Evolutionary conservation across 2,113 vertebrate genomes (phyloP).

Genomic region (Laticauda colubrina): DNA sequence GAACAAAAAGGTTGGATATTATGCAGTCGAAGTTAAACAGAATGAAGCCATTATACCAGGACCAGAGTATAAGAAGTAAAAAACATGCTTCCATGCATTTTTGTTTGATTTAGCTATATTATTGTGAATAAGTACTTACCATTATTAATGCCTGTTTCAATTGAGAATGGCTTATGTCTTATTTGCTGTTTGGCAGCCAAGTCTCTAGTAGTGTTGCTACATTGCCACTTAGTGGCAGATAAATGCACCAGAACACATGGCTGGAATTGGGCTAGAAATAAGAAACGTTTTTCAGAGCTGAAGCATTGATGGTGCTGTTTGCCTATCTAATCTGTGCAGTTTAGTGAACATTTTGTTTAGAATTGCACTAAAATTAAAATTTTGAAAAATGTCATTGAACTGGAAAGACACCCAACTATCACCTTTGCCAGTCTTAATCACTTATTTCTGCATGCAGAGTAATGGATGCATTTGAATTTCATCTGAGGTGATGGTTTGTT

Average conservation of each 20-base stretch:
- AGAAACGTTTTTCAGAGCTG: not conserved
- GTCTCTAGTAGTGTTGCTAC: conserved; percentile 17
- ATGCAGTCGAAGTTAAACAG: conserved; percentile 33
- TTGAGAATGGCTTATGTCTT: not conserved
- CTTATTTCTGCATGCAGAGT: not conserved
- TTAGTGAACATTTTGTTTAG: not conserved
- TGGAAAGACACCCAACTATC: not conserved
- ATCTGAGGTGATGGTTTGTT: not conserved
- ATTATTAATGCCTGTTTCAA: conserved; percentile 48
- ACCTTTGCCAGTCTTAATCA: not conserved
- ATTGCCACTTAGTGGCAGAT: conserved; percentile 69
- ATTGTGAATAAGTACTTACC: conserved; percentile 44
- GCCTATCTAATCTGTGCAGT: not conserved
- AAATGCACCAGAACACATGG: not conserved
- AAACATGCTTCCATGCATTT: not conserved
- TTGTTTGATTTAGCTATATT: conserved; percentile 30
- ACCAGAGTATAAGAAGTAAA: conserved; percentile 9
- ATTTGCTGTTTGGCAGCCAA: not conserved
- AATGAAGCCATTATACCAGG: conserved; percentile 21
- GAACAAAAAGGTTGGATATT: conserved; percentile 13
- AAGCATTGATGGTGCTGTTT: not conserved
- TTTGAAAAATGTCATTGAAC: not conserved
- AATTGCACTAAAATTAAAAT: conserved; percentile 13
- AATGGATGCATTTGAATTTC: not conserved
- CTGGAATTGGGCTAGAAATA: not conserved